Conservation (phyloP, 2,888 invertebrate species). For the Tridacna gigas region DNA sequence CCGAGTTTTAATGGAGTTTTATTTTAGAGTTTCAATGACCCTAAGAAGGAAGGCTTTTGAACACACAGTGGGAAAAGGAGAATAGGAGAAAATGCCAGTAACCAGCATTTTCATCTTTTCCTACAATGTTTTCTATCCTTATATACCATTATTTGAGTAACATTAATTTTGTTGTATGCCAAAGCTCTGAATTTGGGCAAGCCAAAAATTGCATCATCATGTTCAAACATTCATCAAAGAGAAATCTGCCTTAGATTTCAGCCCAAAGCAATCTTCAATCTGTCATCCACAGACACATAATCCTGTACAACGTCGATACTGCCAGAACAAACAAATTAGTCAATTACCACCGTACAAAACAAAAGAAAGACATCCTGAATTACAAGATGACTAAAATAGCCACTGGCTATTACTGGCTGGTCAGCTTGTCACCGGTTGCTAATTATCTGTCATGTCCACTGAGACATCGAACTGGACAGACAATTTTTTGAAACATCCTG, state of each 20-base stretch:
- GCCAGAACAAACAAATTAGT: conserved; percentile 11
- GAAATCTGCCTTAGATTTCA: neutral
- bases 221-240: neutral
- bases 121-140: no score
- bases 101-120: neutral
- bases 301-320: neutral
- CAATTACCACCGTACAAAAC: conserved; percentile 16
- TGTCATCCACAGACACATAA: neutral
- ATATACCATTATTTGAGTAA: no score
- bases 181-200: no score
- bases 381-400: conserved; percentile 5
- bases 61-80: no score
- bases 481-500: neutral
- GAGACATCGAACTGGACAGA: conserved; percentile 1
- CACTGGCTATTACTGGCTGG: neutral
- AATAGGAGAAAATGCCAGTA: no score
- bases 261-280: neutral
- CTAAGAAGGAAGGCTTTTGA: no score
- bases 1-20: no score
- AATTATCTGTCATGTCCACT: conserved; percentile 6
- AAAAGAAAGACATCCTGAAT: neutral
- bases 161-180: no score
- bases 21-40: no score
- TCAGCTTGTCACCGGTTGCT: conserved; percentile 17
- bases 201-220: no score